These are phyloP conservation scores for Yoshiicerus persimilis DNA, from an alignment of 1,140 invertebrate species.

Conservation along the genomic window DNA sequence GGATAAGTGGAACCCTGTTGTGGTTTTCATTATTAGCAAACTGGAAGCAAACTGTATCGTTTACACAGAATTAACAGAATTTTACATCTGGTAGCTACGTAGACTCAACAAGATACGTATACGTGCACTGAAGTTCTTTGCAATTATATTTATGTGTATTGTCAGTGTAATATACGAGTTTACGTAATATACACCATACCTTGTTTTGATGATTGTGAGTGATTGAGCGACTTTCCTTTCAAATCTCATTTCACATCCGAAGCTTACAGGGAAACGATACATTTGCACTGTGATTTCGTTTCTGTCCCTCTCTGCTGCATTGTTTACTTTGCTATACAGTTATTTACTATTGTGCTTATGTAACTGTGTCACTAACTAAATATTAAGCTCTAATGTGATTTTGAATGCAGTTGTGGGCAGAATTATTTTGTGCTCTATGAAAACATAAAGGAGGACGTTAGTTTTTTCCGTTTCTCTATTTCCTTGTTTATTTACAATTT, in stretches of 20 bases:
- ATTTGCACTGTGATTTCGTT: background rate
- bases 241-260: background rate
- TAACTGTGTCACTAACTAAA: background rate
- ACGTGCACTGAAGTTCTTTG: background rate
- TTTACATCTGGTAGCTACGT: background rate
- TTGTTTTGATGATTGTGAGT: background rate
- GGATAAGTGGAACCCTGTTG: background rate
- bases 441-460: background rate
- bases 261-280: background rate
- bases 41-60: background rate
- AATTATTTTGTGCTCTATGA: background rate
- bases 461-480: background rate
- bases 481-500: background rate
- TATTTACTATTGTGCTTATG: background rate
- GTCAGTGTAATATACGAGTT: background rate
- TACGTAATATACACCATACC: background rate
- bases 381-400: background rate
- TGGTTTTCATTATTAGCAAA: background rate
- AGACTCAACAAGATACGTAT: background rate
- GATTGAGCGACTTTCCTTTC: background rate
- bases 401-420: background rate
- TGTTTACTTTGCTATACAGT: background rate
- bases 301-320: background rate
- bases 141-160: background rate
- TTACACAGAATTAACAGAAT: background rate